A percentile compares a stretch with the other conserved stretches of the same genome.
These are phyloP conservation scores for Idaea aversata DNA, from an alignment of 2,888 invertebrate genomes.

Conservation along the genomic window DNA sequence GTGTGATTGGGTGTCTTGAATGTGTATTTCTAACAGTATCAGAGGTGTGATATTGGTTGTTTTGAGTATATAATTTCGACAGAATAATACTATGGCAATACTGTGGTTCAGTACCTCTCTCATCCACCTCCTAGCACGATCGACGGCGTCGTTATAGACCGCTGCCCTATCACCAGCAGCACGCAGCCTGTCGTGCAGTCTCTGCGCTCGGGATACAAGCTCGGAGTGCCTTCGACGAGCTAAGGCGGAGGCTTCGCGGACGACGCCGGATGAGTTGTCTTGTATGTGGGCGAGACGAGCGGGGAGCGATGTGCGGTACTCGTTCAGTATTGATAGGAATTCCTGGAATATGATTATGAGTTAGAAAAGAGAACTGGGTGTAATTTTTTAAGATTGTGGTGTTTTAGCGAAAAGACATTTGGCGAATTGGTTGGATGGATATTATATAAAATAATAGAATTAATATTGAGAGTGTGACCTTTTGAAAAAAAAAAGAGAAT, in stretches of 20 bases:
- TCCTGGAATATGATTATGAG: constrained; percentile 74
- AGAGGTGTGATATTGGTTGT: too few species aligned
- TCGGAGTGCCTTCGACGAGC: constrained; percentile 91
- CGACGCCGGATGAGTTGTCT: constrained; percentile 84
- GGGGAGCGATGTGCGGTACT: constrained; percentile 91
- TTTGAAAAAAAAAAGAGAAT: background rate
- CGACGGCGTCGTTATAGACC: constrained; percentile 90
- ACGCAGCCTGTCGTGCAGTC: constrained; percentile 89
- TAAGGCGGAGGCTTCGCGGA: constrained; percentile 88
- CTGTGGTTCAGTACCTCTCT: constrained; percentile 85
- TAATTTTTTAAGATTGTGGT: too few species aligned
- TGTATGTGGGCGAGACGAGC: constrained; percentile 90
- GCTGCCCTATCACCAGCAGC: constrained; percentile 82
- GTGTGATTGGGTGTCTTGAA: too few species aligned
- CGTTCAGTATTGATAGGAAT: constrained; percentile 90
- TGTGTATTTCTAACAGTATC: too few species aligned
- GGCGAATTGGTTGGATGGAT: too few species aligned
- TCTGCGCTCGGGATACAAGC: constrained; percentile 89
- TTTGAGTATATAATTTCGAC: too few species aligned
- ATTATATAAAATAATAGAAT: too few species aligned
- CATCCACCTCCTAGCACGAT: constrained; percentile 89
- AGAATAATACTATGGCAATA: too few species aligned
- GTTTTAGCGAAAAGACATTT: too few species aligned
- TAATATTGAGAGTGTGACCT: too few species aligned
- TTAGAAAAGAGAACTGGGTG: background rate